Evolutionary conservation across 2,888 invertebrate species (phyloP).

Genomic region (Lasioglossum morio): DNA sequence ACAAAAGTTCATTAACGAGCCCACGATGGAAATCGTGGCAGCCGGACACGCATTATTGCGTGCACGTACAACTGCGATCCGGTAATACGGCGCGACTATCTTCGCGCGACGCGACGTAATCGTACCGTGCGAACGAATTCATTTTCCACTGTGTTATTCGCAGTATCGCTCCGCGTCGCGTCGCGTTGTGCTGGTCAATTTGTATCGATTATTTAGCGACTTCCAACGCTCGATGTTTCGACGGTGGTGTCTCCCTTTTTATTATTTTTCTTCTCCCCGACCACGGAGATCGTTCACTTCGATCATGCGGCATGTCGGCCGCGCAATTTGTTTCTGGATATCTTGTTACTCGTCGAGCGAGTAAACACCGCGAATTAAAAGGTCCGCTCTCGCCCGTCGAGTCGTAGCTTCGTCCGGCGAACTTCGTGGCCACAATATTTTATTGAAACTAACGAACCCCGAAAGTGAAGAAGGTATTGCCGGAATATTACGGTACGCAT

Average conservation of each 20-base stretch:
- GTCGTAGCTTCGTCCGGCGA: no score
- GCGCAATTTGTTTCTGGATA: constrained; percentile 14
- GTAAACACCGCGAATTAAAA: not conserved
- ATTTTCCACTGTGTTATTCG: constrained; percentile 25
- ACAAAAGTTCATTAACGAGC: constrained; percentile 63
- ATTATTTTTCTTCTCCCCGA: not conserved
- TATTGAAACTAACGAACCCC: not conserved
- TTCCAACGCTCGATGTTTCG: not conserved
- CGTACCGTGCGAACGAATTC: constrained; percentile 17
- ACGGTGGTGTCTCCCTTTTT: not conserved
- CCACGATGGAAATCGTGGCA: constrained; percentile 47
- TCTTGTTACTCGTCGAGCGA: not conserved
- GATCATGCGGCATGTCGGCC: not conserved
- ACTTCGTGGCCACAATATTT: no score
- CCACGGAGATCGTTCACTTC: not conserved
- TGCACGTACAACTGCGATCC: constrained; percentile 26
- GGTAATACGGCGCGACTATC: constrained; percentile 14
- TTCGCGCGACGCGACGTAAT: not conserved
- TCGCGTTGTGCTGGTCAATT: not conserved
- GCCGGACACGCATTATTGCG: constrained; percentile 49
- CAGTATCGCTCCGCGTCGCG: not conserved
- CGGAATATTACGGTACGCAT: no score
- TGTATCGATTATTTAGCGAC: not conserved
- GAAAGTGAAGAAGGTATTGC: no score
- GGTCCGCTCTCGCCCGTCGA: not conserved